Percentiles rank a stretch among this genome's conserved stretches.
phyloP scores from a whole-genome alignment of 2,888 invertebrate genomes.

The Physocephala rufipes region DNA sequence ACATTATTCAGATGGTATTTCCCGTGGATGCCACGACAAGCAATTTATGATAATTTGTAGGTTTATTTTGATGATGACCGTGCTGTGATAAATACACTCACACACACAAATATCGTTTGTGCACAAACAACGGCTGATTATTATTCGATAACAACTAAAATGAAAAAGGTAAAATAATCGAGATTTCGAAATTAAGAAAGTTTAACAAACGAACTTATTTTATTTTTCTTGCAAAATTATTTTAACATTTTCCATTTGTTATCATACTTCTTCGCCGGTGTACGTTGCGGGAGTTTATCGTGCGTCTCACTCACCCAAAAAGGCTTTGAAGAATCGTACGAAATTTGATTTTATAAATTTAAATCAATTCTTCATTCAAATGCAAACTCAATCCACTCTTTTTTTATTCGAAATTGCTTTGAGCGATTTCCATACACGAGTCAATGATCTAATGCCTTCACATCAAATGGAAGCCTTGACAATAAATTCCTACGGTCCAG shows the following conservation, averaged over 20 bases:
- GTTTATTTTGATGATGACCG: not conserved
- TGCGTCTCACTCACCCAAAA: not conserved
- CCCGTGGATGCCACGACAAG: not conserved
- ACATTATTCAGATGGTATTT: not conserved
- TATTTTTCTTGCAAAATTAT: no score
- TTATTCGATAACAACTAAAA: not conserved
- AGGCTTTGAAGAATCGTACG: not conserved
- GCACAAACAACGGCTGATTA: not conserved
- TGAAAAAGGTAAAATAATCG: not conserved
- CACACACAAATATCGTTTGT: not conserved
- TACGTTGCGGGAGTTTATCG: no score
- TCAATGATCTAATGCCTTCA: conserved; percentile 9
- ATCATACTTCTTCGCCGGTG: no score
- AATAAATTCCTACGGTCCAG: conserved; percentile 31
- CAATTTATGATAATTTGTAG: conserved; percentile 29
- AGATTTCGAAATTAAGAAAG: not conserved
- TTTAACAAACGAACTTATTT: not conserved
- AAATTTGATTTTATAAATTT: conserved; percentile 24
- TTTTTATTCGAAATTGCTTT: no score
- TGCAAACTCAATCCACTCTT: not conserved
- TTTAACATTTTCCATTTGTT: no score
- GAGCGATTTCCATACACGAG: not conserved
- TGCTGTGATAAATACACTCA: not conserved
- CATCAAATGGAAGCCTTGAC: conserved; percentile 20
- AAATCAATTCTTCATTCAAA: conserved; percentile 1